Base-by-base conservation (phyloP, 2,888 invertebrate species). In the Zele albiditarsus region DNA sequence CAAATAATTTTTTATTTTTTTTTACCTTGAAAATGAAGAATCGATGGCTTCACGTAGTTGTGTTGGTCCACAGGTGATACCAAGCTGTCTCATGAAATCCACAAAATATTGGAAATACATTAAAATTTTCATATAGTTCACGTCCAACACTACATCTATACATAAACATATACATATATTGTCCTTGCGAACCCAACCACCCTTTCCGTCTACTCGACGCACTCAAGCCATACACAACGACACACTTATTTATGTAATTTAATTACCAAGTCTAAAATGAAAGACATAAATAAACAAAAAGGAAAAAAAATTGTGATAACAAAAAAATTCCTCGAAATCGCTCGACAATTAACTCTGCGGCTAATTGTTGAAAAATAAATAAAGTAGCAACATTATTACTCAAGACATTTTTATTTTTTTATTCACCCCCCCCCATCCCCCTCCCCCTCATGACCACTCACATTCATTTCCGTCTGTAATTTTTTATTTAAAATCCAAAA, bases 91-190 rank as follows among this genome's bases (percentile, higher is more conserved):
- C 42, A 46, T 67, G 67, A 67, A 63, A 67, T 73, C 67, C 73
- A 67, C 73, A 60, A 67, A 67, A 58, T 73, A 73, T 73, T 67
- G 67, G 60, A 73, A 73, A 73, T 67, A 31, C 73, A 73, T 73
- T 73, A 73, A 73, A 72, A 67, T 65, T 67, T 60, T 38, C 12
- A 73, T 73, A 66, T 46, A 66, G 46, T 67, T 27, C 67, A 73
- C 66, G 58, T 67, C 16, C 38, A 57, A 66, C 38, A 66, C 58
- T 73, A 58, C 38, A 3, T n/a, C 4, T n/a, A 10, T 46, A 46
- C 16, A 46, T 16, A 38, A 12, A 38, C 12, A 38, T 46, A 46
- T 16, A 38, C 12, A 38, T 38, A 38, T 38, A 4, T 12, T 12
- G 38, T 38, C 12, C 38, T 12, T 14, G 28, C n/a, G 16, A 53